Evolutionary conservation across 1,140 invertebrate genomes (phyloP).

Genomic region (Tetranychus urticae): DNA sequence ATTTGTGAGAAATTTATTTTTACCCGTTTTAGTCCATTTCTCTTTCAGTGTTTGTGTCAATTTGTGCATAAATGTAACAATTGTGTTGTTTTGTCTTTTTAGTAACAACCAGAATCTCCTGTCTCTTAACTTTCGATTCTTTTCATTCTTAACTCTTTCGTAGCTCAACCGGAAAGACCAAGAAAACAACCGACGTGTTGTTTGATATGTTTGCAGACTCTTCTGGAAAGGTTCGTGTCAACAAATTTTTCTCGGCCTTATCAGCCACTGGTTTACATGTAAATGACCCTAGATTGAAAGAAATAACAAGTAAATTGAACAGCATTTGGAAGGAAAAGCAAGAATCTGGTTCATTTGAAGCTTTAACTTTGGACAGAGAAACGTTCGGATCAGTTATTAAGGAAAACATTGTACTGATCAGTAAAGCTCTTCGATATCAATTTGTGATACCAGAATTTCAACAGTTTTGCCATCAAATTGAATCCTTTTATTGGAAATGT

Average conservation of each 20-base stretch:
- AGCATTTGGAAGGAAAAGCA: conserved; percentile 45
- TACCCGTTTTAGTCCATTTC: too few species aligned
- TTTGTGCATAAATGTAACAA: too few species aligned
- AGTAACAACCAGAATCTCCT: too few species aligned
- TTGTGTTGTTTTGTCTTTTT: too few species aligned
- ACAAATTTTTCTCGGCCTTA: conserved; percentile 34
- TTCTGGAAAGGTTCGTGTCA: conserved; percentile 28
- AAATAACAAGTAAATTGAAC: conserved; percentile 56
- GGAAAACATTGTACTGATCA: conserved; percentile 70
- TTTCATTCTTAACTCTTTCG: too few species aligned
- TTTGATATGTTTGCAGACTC: conserved; percentile 78
- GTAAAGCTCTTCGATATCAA: conserved; percentile 68
- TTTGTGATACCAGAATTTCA: conserved; percentile 86
- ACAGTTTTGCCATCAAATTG: conserved; percentile 65
- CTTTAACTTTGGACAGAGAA: conserved; percentile 51
- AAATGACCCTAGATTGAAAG: conserved; percentile 47
- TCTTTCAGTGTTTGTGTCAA: too few species aligned
- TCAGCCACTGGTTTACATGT: conserved; percentile 54
- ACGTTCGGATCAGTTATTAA: conserved; percentile 60
- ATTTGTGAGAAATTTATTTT: too few species aligned
- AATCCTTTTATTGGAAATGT: conserved; percentile 77
- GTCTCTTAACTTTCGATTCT: too few species aligned
- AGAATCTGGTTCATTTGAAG: conserved; percentile 45
- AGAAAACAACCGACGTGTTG: conserved; percentile 52
- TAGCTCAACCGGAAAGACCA: neutral